Base-by-base conservation (phyloP, 2,888 invertebrate species). In the Agrotis exclamationis region DNA sequence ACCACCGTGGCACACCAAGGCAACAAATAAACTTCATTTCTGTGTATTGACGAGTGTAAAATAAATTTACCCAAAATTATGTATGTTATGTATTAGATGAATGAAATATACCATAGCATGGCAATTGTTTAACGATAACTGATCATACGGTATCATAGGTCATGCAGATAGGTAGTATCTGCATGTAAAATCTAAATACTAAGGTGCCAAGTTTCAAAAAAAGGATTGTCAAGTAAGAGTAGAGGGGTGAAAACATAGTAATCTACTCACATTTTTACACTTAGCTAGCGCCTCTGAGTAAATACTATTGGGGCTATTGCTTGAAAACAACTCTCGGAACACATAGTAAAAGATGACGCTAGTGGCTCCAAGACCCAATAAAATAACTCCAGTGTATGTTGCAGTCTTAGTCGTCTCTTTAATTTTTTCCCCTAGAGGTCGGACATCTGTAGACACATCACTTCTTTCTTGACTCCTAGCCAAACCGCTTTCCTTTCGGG, bases 391-490 rank as follows among this genome's bases (percentile, higher is more conserved):
- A 84, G 98, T 97, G 89, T 99, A 99, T 13, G 98, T 98, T 3
- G 97, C 98, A 81, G 99, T 99, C 94, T 99, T 99, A 2, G 99
- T 98, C 20, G 98, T 98, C 94, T 99, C 98, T 92, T 98, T 99
- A 2, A 99, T 98, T 96, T 97, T 97, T 87, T 98, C 97, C 18
- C 97, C 97, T 14, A 98, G 86, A 11, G 97, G 97, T 71, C 97
- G 96, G 3, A 98, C 97, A 91, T 97, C 96, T 20, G 95, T 95
- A 20, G 96, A 94, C 14, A 96, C 93, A 74, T 96, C 95, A 50
- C 88, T 87, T 85, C 90, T 91, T 80, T 95, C 95, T 79, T 91
- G 88, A 79, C 91, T 93, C 76, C 87, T 94, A 39, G 95, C 86
- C 79, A 96, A 84, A 57, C 93, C 91, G 65, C 88, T 91, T 80